Percentiles rank a stretch among this genome's conserved stretches.
Conservation (phyloP, 2,888 invertebrate genomes). For the Anoncus sp. region DNA sequence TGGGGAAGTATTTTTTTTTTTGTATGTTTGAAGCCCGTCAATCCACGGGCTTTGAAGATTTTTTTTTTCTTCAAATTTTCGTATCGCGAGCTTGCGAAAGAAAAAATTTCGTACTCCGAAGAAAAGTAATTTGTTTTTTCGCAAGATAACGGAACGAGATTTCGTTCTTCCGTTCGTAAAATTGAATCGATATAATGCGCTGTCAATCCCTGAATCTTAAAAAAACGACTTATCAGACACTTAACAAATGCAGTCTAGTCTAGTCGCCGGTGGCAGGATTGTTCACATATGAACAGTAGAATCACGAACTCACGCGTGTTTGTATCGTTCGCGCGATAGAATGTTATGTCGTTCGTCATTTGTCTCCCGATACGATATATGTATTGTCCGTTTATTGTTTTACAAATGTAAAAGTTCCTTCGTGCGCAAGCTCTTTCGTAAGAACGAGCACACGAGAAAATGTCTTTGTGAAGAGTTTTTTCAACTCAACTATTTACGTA, state of each 20-base stretch:
- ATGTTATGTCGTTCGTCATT: slow-evolving; percentile 12
- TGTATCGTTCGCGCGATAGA: background rate
- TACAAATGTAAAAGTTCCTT: slow-evolving; percentile 25
- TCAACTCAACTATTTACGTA: slow-evolving; percentile 25
- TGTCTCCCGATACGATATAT: slow-evolving; percentile 41
- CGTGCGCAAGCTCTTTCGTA: slow-evolving; percentile 5
- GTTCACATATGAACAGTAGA: slow-evolving; percentile 45
- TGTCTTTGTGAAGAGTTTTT: slow-evolving; percentile 57
- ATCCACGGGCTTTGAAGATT: slow-evolving; percentile 25
- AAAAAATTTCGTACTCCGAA: slow-evolving; percentile 13
- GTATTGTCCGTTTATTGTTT: slow-evolving; percentile 52
- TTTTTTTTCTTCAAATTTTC: slow-evolving; percentile 11
- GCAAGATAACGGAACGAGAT: slow-evolving; percentile 34
- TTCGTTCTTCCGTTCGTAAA: slow-evolving; percentile 25
- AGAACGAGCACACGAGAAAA: slow-evolving; percentile 4
- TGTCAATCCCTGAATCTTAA: slow-evolving; percentile 45
- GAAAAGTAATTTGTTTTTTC: slow-evolving; percentile 24
- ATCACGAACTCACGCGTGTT: slow-evolving; percentile 52
- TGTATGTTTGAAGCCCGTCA: slow-evolving; percentile 25
- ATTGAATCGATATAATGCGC: slow-evolving; percentile 20
- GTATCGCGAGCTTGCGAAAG: slow-evolving; percentile 35
- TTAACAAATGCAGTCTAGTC: slow-evolving; percentile 55
- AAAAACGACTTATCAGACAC: slow-evolving; percentile 53
- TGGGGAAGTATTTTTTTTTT: slow-evolving; percentile 2
- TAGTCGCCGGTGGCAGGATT: slow-evolving; percentile 37